phyloP scores from a whole-genome alignment of 2,888 invertebrate species.

The Odontothrips loti region DNA sequence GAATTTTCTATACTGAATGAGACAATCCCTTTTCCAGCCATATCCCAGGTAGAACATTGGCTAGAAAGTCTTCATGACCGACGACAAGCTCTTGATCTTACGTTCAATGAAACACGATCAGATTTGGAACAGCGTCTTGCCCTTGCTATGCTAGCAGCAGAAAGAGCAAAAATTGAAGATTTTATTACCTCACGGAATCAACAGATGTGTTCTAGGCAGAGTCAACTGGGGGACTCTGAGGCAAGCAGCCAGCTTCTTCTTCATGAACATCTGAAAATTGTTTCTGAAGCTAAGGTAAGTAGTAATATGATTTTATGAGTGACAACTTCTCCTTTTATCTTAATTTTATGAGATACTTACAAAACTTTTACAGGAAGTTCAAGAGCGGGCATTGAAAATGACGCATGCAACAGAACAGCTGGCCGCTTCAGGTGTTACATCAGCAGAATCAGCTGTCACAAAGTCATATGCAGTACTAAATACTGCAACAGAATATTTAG shows the following conservation, averaged over 20 bases:
- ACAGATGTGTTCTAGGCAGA: conserved; percentile 53
- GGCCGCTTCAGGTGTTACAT: conserved; percentile 64
- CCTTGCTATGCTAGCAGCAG: conserved; percentile 66
- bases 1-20: neutral
- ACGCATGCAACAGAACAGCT: conserved; percentile 74
- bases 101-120: conserved; percentile 64
- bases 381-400: conserved; percentile 70
- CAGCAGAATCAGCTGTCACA: conserved; percentile 62
- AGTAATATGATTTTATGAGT: neutral
- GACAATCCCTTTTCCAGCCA: conserved; percentile 48
- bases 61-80: conserved; percentile 70
- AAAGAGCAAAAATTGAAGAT: conserved; percentile 62
- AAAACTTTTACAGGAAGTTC: conserved; percentile 52
- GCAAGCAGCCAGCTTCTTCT: conserved; percentile 62
- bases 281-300: conserved; percentile 64
- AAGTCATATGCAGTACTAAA: conserved; percentile 64
- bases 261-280: conserved; percentile 64
- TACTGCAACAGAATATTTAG: conserved; percentile 64
- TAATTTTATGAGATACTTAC: neutral
- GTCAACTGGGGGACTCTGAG: conserved; percentile 67
- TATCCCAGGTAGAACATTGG: conserved; percentile 69
- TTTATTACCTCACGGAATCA: conserved; percentile 55
- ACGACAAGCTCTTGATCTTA: conserved; percentile 64
- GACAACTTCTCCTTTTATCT: conserved; percentile 25
- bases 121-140: conserved; percentile 75